These are phyloP conservation scores for Bimastos eiseni DNA, from an alignment of 2,888 invertebrate species.

Conservation along the genomic window DNA sequence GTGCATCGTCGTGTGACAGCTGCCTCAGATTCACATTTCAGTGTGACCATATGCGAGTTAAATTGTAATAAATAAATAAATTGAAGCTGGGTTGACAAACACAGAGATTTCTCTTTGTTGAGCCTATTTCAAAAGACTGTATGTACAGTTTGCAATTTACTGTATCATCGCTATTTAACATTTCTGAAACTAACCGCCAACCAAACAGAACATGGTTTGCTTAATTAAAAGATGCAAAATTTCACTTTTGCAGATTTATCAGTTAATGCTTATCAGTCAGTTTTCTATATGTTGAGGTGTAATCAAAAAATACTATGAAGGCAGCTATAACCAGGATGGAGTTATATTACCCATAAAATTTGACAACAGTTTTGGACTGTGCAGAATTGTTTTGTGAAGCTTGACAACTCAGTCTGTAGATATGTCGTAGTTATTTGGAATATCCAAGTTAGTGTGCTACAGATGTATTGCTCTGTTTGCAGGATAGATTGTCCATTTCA, in stretches of 20 bases:
- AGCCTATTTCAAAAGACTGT: not conserved
- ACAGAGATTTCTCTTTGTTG: not conserved
- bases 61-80: not conserved
- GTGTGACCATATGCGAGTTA: not conserved
- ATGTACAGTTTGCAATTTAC: not conserved
- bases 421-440: not conserved
- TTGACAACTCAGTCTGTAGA: not conserved
- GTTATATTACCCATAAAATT: not conserved
- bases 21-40: not conserved
- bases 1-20: too few species aligned
- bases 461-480: not conserved
- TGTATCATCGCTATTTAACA: not conserved
- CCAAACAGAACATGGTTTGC: not conserved
- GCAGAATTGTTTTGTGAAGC: not conserved
- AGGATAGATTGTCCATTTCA: not conserved
- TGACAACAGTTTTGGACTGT: not conserved
- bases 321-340: not conserved
- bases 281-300: not conserved
- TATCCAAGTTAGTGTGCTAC: not conserved
- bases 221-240: not conserved
- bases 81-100: not conserved
- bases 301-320: not conserved
- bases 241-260: not conserved
- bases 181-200: not conserved
- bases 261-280: not conserved